These are phyloP conservation scores for Neosilurus hyrtlii DNA, from an alignment of 2,797 vertebrate species.

Conservation along the genomic window DNA sequence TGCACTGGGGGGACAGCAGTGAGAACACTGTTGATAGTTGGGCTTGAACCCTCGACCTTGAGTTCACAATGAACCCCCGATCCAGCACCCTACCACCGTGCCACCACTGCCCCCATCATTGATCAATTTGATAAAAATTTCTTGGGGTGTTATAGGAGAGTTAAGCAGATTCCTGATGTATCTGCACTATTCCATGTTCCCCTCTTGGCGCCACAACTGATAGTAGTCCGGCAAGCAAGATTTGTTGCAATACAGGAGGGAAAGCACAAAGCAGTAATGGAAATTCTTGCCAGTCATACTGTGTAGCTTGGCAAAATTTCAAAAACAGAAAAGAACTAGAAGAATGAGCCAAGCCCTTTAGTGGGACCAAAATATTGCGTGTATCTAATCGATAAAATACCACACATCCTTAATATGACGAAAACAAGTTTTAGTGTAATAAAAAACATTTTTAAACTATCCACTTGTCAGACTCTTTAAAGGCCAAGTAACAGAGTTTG, in stretches of 20 bases:
- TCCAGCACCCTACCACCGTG: too few relatives aligned
- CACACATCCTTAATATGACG: background rate
- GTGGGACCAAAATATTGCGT: constrained; percentile 3
- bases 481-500: background rate
- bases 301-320: constrained; percentile 6
- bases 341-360: background rate
- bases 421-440: background rate
- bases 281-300: background rate
- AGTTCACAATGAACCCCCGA: too few relatives aligned
- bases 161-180: background rate
- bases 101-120: too few relatives aligned
- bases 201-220: background rate
- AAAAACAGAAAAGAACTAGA: background rate
- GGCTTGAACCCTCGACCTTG: too few relatives aligned
- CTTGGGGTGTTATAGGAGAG: background rate
- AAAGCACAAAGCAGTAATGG: background rate
- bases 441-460: background rate
- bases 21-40: too few relatives aligned
- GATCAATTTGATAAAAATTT: background rate
- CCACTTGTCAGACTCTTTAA: background rate
- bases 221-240: background rate
- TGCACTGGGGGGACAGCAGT: too few relatives aligned
- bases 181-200: background rate
- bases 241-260: background rate
- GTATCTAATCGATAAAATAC: background rate